Base-by-base conservation (phyloP, 2,888 invertebrate species). In the Limnephilus lunatus region DNA sequence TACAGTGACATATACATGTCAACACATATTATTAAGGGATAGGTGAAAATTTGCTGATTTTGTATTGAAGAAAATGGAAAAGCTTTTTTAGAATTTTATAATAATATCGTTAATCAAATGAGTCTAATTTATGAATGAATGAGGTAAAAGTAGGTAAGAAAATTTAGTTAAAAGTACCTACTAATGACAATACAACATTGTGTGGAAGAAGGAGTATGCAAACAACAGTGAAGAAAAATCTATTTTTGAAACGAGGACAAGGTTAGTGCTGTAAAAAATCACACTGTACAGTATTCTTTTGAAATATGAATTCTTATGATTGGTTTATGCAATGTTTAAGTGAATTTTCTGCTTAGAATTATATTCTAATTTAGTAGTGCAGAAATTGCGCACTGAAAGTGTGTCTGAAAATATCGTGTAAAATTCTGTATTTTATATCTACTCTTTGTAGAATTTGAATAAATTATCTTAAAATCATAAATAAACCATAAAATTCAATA, bases 251-350 rank as follows among this genome's bases (percentile, higher is more conserved):
- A 35, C n/a, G 85, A 39, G 39, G 35, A 35, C 39, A 85, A 35
- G 32, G 85, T 85, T 85, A 32, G 32, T 85, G 39, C 85, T 39
- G 31, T 32, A 32, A 82, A 82, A 82, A 82, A 82, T 82, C 31
- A 3, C 82, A 32, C 82, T 82, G 30, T 31, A 31, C 81, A 81
- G 0, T 31, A 30, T 31, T 19, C 53, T 68, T 53, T 68, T 14
- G 25, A 68, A 68, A 68, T 25, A 68, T 68, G 53, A 25, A 68
- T 68, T 68, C 53, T 68, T 68, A 68, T n/a, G 68, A 7, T 68
- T 68, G 5, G 25, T 68, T 68, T 68, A 68, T 68, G 68, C 25
- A 68, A 68, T n/a, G 25, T 25, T 25, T 68, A 68, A 68, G 68
- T 25, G 9, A 68, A n/a, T n/a, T 68, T 25, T n/a, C 9, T 25